Conservation (phyloP, 1,140 invertebrate genomes). For the Microplitis demolitor region DNA sequence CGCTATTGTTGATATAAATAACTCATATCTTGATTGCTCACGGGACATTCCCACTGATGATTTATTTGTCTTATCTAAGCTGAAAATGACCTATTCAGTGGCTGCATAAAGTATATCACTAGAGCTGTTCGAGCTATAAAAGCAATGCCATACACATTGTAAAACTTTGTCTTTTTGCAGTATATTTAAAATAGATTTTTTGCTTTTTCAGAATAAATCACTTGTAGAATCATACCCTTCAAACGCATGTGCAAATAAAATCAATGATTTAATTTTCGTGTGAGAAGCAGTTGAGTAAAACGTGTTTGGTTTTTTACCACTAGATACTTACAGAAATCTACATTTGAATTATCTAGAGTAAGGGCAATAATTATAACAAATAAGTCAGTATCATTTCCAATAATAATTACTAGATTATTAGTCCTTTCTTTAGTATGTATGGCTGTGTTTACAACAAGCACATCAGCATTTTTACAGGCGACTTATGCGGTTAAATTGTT, state of each 20-base stretch:
- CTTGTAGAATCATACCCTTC: constrained; percentile 25
- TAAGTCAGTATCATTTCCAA: constrained; percentile 30
- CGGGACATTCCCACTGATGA: neutral
- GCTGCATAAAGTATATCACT: neutral
- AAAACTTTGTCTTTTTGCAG: constrained; percentile 4
- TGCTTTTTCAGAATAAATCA: constrained; percentile 21
- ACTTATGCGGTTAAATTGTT: neutral
- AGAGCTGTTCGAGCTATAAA: neutral
- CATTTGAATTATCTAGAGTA: neutral
- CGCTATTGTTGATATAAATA: neutral
- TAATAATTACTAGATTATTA: constrained; percentile 4
- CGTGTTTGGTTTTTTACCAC: neutral
- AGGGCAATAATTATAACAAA: constrained; percentile 20
- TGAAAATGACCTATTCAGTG: neutral
- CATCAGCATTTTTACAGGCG: constrained; percentile 10
- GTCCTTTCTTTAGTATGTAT: neutral
- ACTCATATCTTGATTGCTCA: neutral
- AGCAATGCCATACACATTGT: neutral
- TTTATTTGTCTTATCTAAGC: neutral
- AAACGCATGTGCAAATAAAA: constrained; percentile 30
- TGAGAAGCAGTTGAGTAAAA: constrained; percentile 9
- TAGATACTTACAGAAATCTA: constrained; percentile 18
- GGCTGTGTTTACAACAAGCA: neutral
- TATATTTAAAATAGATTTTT: constrained; percentile 18
- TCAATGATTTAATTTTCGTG: constrained; percentile 15